These are phyloP conservation scores for Sinocyclocheilus rhinocerous DNA, from an alignment of 2,113 vertebrate genomes.

Conservation along the genomic window DNA sequence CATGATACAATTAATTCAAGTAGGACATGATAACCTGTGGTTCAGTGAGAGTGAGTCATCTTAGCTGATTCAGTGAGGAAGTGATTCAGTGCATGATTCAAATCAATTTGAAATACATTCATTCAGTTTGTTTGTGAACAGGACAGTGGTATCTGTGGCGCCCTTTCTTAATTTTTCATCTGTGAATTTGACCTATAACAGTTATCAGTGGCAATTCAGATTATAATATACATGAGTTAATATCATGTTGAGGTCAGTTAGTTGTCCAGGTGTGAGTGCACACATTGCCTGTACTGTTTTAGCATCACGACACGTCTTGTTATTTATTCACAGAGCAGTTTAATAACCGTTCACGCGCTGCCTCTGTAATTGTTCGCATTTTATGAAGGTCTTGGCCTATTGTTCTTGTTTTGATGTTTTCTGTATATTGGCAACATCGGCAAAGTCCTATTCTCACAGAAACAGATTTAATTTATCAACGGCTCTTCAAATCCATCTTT, in stretches of 20 bases:
- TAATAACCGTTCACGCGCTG: not conserved
- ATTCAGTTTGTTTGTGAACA: not conserved
- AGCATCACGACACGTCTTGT: not conserved
- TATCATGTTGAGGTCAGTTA: not conserved
- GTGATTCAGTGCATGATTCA: not conserved
- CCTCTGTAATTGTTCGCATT: not conserved
- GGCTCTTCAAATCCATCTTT: not conserved
- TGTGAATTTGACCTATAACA: not conserved
- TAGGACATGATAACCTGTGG: not conserved
- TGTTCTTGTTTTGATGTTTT: not conserved
- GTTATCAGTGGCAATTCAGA: not conserved
- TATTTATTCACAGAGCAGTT: slow-evolving; percentile 9
- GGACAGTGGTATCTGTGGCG: not conserved
- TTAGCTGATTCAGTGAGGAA: not conserved
- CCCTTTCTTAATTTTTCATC: not conserved
- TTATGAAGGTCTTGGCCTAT: slow-evolving; percentile 19
- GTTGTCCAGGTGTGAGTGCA: not conserved
- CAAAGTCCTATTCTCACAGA: not conserved
- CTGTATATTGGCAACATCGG: slow-evolving; percentile 13
- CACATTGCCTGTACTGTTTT: not conserved
- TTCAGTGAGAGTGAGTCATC: not conserved
- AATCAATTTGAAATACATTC: not conserved
- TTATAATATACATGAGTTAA: not conserved
- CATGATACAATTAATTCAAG: not conserved
- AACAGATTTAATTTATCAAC: not conserved